These are phyloP conservation scores for Pipistrellus nathusii DNA, from an alignment of 2,797 vertebrate species.

Conservation along the genomic window DNA sequence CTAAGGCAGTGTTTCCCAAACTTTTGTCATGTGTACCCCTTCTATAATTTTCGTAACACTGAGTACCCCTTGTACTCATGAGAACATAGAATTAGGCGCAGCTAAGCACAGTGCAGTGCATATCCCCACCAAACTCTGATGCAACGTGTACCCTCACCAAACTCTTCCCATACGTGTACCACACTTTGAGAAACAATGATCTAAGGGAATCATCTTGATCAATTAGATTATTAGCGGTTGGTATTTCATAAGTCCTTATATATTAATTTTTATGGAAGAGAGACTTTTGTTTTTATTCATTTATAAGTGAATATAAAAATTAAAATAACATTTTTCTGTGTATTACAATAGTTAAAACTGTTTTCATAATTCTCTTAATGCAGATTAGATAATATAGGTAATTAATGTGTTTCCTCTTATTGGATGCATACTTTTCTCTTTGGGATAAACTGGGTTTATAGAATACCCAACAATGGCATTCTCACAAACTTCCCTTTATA, in stretches of 20 bases:
- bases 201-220: not conserved
- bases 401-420: constrained; percentile 1
- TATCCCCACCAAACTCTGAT: too few species aligned
- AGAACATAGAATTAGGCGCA: too few species aligned
- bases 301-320: constrained; percentile 11
- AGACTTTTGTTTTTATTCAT: constrained; percentile 7
- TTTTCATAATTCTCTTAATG: not conserved
- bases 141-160: too few species aligned
- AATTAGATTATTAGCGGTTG: not conserved
- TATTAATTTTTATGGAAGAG: constrained; percentile 8
- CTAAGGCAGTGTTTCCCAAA: too few species aligned
- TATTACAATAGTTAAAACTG: not conserved
- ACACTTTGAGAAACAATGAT: too few species aligned
- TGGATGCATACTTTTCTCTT: not conserved
- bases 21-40: too few species aligned
- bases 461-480: not conserved
- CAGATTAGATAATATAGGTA: not conserved
- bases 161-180: too few species aligned
- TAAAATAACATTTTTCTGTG: not conserved
- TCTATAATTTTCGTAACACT: too few species aligned
- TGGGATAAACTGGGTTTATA: not conserved
- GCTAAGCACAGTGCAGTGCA: too few species aligned
- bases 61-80: too few species aligned
- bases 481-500: not conserved
- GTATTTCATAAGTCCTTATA: not conserved